Conservation (phyloP, 1,140 invertebrate species). For the Mya arenaria region DNA sequence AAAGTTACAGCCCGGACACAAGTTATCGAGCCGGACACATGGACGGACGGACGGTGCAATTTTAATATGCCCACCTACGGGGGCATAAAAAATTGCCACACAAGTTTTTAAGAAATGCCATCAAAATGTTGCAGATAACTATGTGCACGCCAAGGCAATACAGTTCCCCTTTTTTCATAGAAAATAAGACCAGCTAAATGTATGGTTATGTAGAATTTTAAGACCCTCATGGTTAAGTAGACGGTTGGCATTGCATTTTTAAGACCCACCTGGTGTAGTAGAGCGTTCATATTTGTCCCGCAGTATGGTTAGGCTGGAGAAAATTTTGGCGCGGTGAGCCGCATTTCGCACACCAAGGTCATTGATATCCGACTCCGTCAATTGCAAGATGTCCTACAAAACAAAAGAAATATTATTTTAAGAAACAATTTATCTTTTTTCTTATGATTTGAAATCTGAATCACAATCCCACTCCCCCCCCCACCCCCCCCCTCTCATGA, state of each 20-base stretch:
- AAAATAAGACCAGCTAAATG: neutral
- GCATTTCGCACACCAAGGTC: slow-evolving; percentile 85
- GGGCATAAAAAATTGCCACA: no score
- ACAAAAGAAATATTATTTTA: neutral
- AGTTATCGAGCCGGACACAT: no score
- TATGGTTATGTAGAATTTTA: neutral
- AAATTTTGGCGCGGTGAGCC: slow-evolving; percentile 85
- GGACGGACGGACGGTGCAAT: no score
- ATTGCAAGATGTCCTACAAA: slow-evolving; percentile 83
- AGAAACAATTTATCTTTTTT: neutral
- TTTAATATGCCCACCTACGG: no score
- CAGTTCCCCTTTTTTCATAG: neutral
- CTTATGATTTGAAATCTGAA: neutral
- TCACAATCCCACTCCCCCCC: neutral
- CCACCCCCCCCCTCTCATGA: neutral
- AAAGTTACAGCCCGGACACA: no score
- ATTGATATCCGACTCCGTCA: slow-evolving; percentile 85
- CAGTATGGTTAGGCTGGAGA: slow-evolving; percentile 85
- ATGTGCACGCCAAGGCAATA: slow-evolving; percentile 4
- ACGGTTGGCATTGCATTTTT: neutral
- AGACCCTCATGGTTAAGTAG: neutral
- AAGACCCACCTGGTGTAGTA: slow-evolving; percentile 32
- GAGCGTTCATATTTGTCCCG: slow-evolving; percentile 83
- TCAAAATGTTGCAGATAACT: no score
- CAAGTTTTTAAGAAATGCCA: no score